Conservation (phyloP, 2,888 invertebrate species). For the Cheilosia urbana region DNA sequence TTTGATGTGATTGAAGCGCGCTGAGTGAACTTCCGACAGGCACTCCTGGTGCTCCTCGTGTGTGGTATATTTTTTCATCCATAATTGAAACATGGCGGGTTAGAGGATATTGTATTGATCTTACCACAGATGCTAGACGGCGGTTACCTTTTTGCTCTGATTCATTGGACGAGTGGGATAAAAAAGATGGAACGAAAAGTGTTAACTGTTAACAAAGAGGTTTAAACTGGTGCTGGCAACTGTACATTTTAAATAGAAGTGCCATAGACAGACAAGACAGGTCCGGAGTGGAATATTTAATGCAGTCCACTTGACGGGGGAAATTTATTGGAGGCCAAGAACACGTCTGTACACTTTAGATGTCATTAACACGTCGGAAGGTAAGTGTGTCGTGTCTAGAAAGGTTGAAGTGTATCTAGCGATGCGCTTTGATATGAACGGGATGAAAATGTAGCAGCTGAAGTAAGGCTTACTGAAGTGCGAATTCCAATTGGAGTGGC, state of each 20-base stretch:
- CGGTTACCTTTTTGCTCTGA: slow-evolving; percentile 6
- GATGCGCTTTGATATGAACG: neutral
- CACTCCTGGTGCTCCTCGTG: slow-evolving; percentile 27
- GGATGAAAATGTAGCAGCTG: neutral
- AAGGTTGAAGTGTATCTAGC: neutral
- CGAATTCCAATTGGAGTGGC: neutral
- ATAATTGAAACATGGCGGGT: slow-evolving; percentile 18
- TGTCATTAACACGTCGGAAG: slow-evolving; percentile 49
- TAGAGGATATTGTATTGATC: slow-evolving; percentile 24
- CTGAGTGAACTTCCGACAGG: slow-evolving; percentile 48
- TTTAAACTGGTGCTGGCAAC: slow-evolving; percentile 6
- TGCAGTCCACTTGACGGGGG: slow-evolving; percentile 38
- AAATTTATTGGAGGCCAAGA: slow-evolving; percentile 52
- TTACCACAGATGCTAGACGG: too few species aligned
- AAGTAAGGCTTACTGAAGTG: neutral
- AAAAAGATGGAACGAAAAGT: slow-evolving; percentile 6
- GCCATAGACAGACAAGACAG: slow-evolving; percentile 18
- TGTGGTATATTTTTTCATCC: slow-evolving; percentile 20
- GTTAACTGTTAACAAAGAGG: slow-evolving; percentile 34
- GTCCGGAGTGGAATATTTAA: slow-evolving; percentile 23
- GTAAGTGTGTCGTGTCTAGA: neutral
- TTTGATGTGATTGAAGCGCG: slow-evolving; percentile 67
- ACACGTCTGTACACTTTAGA: slow-evolving; percentile 48
- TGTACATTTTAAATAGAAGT: slow-evolving; percentile 13
- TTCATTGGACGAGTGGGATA: slow-evolving; percentile 32